Percentiles rank a stretch among this genome's conserved stretches.
Conservation (phyloP, 2,797 vertebrate species). For the Anguilla marmorata region DNA sequence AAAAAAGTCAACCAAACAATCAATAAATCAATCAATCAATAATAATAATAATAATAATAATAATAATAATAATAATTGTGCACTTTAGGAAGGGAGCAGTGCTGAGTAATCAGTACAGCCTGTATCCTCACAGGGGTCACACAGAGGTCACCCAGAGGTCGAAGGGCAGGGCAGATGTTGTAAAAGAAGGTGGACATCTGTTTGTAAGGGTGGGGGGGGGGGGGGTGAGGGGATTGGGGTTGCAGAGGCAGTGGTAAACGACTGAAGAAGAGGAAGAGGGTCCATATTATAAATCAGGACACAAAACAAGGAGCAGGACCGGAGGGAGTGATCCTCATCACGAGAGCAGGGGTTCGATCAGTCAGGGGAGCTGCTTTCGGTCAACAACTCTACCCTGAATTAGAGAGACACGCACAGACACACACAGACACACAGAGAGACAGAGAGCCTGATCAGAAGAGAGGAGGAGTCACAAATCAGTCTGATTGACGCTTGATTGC, state of each 20-base stretch:
- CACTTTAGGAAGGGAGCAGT: constrained; percentile 23
- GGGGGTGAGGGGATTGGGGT: constrained; percentile 32
- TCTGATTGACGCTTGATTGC: neutral
- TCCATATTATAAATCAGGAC: constrained; percentile 57
- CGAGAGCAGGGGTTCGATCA: constrained; percentile 74
- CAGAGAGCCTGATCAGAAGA: constrained; percentile 39
- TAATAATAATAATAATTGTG: neutral
- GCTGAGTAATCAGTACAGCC: constrained; percentile 50
- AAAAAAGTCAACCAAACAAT: neutral
- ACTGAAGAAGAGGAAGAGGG: constrained; percentile 36
- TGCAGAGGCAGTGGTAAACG: constrained; percentile 32
- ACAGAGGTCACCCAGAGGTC: constrained; percentile 55
- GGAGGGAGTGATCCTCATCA: constrained; percentile 60
- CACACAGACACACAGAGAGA: constrained; percentile 55
- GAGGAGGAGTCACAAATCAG: neutral
- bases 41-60: constrained; percentile 12
- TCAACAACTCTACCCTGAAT: constrained; percentile 84
- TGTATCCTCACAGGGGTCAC: constrained; percentile 1
- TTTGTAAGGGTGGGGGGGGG: neutral
- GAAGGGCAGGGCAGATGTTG: neutral
- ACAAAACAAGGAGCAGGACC: constrained; percentile 65
- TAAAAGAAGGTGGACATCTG: neutral
- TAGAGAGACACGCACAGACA: constrained; percentile 76
- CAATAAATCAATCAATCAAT: neutral
- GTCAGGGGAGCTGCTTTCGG: constrained; percentile 83